Conservation (phyloP, 1,140 invertebrate genomes). For the Drosophila pachea region DNA sequence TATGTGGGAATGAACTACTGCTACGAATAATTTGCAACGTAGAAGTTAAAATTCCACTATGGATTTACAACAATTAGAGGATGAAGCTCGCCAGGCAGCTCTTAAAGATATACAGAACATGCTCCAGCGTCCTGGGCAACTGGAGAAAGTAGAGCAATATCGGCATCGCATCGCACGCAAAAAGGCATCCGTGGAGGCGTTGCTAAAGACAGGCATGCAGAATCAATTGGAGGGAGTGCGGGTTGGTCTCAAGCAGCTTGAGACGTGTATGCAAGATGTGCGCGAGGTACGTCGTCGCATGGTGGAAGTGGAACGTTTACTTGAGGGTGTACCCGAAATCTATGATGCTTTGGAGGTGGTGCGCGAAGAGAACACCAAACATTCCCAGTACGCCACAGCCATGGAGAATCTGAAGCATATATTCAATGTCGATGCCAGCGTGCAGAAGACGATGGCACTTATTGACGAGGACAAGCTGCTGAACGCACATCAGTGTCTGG, state of each 20-base stretch:
- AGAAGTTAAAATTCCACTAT: constrained; percentile 75
- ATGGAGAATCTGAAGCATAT: constrained; percentile 99
- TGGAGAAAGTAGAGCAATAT: constrained; percentile 89
- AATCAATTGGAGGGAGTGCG: constrained; percentile 97
- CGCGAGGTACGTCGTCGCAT: constrained; percentile 86
- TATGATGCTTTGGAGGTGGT: constrained; percentile 90
- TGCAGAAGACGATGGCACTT: constrained; percentile 95
- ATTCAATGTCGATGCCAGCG: constrained; percentile 97
- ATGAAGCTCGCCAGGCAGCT: constrained; percentile 90
- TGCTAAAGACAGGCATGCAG: constrained; percentile 99
- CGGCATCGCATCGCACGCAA: constrained; percentile 85
- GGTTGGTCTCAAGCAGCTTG: constrained; percentile 94
- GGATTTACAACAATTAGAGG: constrained; percentile 90
- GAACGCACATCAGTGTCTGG: constrained; percentile 95
- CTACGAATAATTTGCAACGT: constrained; percentile 28
- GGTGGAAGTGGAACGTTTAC: constrained; percentile 84
- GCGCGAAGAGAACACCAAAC: constrained; percentile 93
- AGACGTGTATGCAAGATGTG: constrained; percentile 90
- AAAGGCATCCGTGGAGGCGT: constrained; percentile 96
- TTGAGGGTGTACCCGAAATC: constrained; percentile 85
- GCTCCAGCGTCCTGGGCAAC: constrained; percentile 95
- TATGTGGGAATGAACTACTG: neutral
- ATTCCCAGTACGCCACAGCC: constrained; percentile 97
- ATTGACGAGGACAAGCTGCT: constrained; percentile 97
- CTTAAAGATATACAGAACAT: constrained; percentile 95